Evolutionary conservation across 2,113 vertebrate species (phyloP), one percentile per base, ranked within the genome.

Genomic region (Reinhardtius hippoglossoides): DNA sequence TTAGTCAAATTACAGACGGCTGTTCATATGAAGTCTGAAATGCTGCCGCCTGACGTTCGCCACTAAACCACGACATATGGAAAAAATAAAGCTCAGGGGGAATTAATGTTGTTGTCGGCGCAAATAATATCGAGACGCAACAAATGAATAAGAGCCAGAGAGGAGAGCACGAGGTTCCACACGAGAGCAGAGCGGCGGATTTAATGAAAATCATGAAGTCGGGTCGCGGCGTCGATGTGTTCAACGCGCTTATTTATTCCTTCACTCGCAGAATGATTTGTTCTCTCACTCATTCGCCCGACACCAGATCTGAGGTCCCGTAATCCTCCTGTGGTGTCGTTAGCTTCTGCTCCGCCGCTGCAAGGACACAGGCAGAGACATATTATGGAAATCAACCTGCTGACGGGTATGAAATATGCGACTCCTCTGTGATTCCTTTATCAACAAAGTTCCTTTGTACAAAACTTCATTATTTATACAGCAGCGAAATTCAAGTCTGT

Each of bases 1-100:
- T 55, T 46, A 4, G n/a, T 66, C 52, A 81, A 83, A 78, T 81
- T 48, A 79, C 1, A 79, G 71, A 23, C 57, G 71, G 1, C 40
- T 58, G 5, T 35, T 67, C 67, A 60, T 60, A 7, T 16, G 52
- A 74, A 20, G 26, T 40, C 18, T 24, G 20, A 24, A 71, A 37
- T 44, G 40, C 67, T 59, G 65, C 24, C 27, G 40, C 40, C 20
- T 26, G 66, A 65, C 6, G 16, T 3, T 0, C 52, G 23, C 59
- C 1, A 40, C 50, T 6, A 62, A 20, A 27, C 24, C 10, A 12
- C 40, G 7, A 57, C n/a, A 24, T 12, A 2, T 58, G n/a, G 50
- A n/a, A 14, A 14, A 15, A 27, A 48, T 5, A 2, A 20, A 48
- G 55, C 27, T 21, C 6, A 24, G 2, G 12, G 14, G 59, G n/a